phyloP scores from a whole-genome alignment of 2,113 vertebrate genomes.

The Struthio camelus region DNA sequence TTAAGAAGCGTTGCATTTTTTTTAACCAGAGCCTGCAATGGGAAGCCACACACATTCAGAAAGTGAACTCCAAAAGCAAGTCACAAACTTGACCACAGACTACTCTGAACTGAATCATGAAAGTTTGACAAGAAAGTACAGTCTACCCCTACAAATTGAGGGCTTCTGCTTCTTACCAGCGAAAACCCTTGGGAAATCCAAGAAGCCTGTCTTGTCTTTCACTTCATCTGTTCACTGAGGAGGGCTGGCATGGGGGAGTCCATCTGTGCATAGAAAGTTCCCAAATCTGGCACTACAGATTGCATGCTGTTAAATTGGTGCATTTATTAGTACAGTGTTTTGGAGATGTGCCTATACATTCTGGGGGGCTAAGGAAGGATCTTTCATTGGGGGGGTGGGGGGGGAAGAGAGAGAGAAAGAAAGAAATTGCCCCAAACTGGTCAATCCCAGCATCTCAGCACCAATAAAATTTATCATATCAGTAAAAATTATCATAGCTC shows the following conservation, averaged over 20 bases:
- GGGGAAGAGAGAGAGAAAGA: neutral
- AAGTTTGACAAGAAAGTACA: constrained; percentile 11
- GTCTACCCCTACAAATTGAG: neutral
- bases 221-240: constrained; percentile 40
- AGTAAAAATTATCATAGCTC: neutral
- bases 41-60: constrained; percentile 22
- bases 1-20: neutral
- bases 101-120: constrained; percentile 6
- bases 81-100: constrained; percentile 14
- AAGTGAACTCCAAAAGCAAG: constrained; percentile 19
- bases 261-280: constrained; percentile 49
- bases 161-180: neutral
- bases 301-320: constrained; percentile 46
- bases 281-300: constrained; percentile 9
- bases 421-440: neutral
- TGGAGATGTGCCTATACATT: constrained; percentile 44
- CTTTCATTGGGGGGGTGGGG: neutral
- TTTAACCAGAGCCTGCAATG: neutral
- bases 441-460: neutral
- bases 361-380: neutral
- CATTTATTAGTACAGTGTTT: constrained; percentile 27
- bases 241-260: neutral
- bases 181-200: constrained; percentile 35
- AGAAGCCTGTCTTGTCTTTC: constrained; percentile 54
- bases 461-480: neutral